Evolutionary conservation across 2,113 vertebrate genomes (phyloP), one percentile per base, ranked within the genome.

Genomic region (Coptodon bakossiorum): DNA sequence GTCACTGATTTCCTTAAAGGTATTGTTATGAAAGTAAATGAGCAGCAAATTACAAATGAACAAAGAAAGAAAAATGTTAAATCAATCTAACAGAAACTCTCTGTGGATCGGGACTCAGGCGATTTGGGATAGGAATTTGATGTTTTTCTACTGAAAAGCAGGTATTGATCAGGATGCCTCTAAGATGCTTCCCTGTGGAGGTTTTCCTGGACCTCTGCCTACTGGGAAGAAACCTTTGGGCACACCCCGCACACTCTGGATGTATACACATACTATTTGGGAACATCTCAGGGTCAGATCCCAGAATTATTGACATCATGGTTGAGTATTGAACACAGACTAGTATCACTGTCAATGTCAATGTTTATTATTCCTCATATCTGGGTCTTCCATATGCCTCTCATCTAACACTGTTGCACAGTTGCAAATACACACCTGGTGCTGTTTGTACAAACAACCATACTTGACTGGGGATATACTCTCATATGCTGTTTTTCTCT

Each of bases 271-370:
- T 89, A 56, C 45, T 61, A 19, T 31, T 48, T 57, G 22, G 82
- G 36, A 90, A 81, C 19, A 34, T 73, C 45, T 71, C 6, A 48
- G 83, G 83, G 40, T 52, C 85, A 31, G 11, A 29, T 81, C 43
- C 27, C 87, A 88, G 22, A 82, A 86, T 80, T 81, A 73, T 88
- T 88, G 52, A 66, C 79, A 85, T 87, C 57, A 83, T 27, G n/a
- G 12, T 48, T 81, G 84, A 19, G 71, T 87, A 43, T 76, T 86
- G 12, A 78, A 17, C n/a, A 52, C 56, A 82, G 66, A 48, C n/a
- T 9, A 17, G 17, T 29, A 27, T 34, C n/a, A 50, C 38, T 31
- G 19, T 59, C 9, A 22, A 13, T 24, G 16, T 61, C 11, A 40
- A 34, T 87, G 19, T 40, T 48, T 86, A 38, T 80, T 87, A 34